Percentiles rank a stretch among this genome's conserved stretches.
Conservation (phyloP, 2,888 invertebrate species). For the Tineola bisselliella region DNA sequence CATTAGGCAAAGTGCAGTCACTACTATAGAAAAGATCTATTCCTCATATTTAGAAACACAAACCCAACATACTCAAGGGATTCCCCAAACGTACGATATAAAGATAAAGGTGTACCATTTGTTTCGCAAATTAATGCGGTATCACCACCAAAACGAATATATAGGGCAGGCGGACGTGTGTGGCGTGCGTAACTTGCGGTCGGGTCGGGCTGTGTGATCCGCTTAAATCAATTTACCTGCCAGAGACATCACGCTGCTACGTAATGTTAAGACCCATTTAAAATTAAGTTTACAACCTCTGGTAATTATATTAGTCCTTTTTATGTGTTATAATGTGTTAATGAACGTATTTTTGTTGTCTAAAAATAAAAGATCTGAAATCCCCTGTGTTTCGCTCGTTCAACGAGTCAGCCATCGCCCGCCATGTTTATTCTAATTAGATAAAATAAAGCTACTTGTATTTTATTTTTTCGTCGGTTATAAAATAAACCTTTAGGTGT, state of each 20-base stretch:
- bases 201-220: background rate
- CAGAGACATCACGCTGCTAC: background rate
- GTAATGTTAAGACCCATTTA: background rate
- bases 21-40: background rate
- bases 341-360: background rate
- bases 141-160: constrained; percentile 18
- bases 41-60: background rate
- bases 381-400: background rate
- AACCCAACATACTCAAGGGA: background rate
- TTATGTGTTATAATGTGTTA: background rate
- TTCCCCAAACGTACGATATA: constrained; percentile 16
- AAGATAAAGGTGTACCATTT: constrained; percentile 31
- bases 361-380: background rate
- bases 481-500: no score
- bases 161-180: constrained; percentile 18
- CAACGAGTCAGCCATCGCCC: background rate
- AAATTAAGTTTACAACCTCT: background rate
- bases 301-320: background rate
- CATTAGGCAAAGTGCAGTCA: no score
- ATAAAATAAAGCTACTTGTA: background rate
- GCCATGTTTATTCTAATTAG: background rate
- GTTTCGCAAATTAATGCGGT: constrained; percentile 29
- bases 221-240: constrained; percentile 12
- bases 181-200: background rate
- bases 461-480: no score